Evolutionary conservation across 2,797 vertebrate genomes (phyloP).

Genomic region (Rhinella marina): DNA sequence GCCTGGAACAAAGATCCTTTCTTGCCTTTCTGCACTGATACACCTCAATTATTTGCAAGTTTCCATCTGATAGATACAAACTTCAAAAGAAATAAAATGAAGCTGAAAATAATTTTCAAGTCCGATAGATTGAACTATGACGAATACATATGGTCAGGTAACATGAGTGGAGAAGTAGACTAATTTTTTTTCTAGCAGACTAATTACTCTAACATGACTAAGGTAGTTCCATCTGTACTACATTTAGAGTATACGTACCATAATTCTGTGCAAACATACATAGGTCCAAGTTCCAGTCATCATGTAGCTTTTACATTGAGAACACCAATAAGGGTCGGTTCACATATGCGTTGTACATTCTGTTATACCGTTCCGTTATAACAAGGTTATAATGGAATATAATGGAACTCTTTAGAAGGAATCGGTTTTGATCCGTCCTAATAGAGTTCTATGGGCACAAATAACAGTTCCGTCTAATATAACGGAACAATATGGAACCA

Average conservation of each 20-base stretch:
- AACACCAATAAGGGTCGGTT: background rate
- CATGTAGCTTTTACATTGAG: background rate
- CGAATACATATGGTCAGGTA: conserved; percentile 2
- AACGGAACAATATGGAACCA: too few species aligned
- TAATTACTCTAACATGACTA: background rate
- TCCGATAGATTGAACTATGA: conserved; percentile 30
- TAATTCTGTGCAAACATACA: background rate
- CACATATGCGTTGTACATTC: too few species aligned
- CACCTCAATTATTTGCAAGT: conserved; percentile 61
- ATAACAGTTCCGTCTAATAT: too few species aligned
- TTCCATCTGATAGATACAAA: conserved; percentile 65
- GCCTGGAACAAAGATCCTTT: conserved; percentile 61
- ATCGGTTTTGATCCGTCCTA: too few species aligned
- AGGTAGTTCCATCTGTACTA: background rate
- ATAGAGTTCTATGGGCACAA: too few species aligned
- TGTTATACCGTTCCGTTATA: too few species aligned
- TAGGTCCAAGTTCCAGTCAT: background rate
- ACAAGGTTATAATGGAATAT: too few species aligned
- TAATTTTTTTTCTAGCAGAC: background rate
- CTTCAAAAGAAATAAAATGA: conserved; percentile 46
- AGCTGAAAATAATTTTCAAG: conserved; percentile 17
- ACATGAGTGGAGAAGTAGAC: background rate
- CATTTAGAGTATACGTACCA: background rate
- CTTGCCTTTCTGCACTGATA: conserved; percentile 61
- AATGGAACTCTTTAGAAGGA: too few species aligned